These are phyloP conservation scores for Macropus fuliginosus DNA, from an alignment of 2,797 vertebrate genomes.

Conservation along the genomic window DNA sequence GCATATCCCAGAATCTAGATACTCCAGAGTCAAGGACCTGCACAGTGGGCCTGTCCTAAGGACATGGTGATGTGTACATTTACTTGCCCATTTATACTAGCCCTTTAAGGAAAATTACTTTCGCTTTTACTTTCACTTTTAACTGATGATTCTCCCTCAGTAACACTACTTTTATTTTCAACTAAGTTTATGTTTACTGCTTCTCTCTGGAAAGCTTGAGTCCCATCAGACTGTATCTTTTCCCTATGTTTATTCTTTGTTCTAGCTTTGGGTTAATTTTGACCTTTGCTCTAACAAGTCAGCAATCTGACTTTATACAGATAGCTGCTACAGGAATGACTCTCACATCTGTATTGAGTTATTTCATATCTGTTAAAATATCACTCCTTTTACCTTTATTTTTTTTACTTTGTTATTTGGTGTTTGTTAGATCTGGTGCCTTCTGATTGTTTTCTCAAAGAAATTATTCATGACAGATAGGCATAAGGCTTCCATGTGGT, in stretches of 20 bases:
- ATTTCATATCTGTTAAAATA: neutral
- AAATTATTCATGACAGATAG: neutral
- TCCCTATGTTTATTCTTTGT: neutral
- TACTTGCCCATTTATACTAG: neutral
- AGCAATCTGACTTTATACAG: neutral
- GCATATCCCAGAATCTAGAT: neutral
- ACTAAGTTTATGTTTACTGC: neutral
- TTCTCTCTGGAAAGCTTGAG: neutral
- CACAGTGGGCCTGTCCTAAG: neutral
- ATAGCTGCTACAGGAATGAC: neutral
- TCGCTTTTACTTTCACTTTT: neutral
- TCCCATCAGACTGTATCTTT: neutral
- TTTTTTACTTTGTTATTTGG: neutral
- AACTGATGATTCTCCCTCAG: neutral
- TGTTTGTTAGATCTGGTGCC: neutral
- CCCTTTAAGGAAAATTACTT: neutral
- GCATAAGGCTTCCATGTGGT: neutral
- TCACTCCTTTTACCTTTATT: neutral
- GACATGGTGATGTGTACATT: neutral
- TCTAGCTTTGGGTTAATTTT: neutral
- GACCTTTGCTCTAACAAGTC: neutral
- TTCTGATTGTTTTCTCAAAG: neutral
- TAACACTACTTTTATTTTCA: neutral
- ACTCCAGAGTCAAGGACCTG: neutral
- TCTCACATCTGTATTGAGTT: neutral